Evolutionary conservation across 2,888 invertebrate genomes (phyloP).

Genomic region (Sarcophaga subvicina): DNA sequence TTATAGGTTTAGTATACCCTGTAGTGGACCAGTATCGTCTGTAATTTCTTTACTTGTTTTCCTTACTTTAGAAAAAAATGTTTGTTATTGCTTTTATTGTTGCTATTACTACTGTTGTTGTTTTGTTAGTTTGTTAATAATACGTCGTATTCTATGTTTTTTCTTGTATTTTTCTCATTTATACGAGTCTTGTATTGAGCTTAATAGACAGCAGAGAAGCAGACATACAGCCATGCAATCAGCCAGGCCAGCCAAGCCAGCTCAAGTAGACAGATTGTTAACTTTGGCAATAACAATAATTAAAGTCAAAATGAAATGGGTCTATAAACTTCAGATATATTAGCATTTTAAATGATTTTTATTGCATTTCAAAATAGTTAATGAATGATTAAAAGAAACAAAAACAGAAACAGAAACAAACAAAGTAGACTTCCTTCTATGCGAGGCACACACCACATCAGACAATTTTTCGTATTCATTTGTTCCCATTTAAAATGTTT

Average conservation of each 20-base stretch:
- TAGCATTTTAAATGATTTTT: constrained; percentile 80
- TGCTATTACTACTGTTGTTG: background rate
- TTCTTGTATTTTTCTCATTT: too few species aligned
- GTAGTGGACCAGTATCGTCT: too few species aligned
- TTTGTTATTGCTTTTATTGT: too few species aligned
- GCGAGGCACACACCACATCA: background rate
- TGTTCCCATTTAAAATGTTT: background rate
- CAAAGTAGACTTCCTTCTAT: background rate
- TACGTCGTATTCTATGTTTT: background rate
- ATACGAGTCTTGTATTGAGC: background rate
- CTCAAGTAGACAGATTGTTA: constrained; percentile 75
- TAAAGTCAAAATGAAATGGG: constrained; percentile 79
- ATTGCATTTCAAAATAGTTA: constrained; percentile 67
- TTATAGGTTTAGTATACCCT: too few species aligned
- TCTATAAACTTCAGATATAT: constrained; percentile 77
- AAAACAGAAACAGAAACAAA: constrained; percentile 38
- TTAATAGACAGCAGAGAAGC: background rate
- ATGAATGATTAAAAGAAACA: constrained; percentile 62
- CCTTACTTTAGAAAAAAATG: too few species aligned
- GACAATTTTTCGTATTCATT: background rate
- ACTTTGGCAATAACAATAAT: constrained; percentile 80
- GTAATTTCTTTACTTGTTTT: too few species aligned
- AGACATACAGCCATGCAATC: constrained; percentile 59
- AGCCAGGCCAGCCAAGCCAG: too few species aligned
- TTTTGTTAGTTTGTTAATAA: background rate